These are phyloP conservation scores for Drosophila parthenogenetica DNA, from an alignment of 2,888 invertebrate species.

Conservation along the genomic window DNA sequence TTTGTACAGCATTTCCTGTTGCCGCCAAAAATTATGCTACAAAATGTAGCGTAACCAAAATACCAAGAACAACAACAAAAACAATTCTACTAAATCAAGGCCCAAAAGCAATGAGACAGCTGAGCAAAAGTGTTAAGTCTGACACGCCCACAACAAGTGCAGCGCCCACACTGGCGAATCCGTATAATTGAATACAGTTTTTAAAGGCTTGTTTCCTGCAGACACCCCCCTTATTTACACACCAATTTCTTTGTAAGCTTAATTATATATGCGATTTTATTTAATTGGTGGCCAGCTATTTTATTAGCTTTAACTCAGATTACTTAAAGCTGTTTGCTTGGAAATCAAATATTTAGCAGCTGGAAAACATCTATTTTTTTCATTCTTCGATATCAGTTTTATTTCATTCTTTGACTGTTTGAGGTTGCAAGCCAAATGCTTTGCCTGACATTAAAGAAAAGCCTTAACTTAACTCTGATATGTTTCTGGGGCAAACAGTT, in stretches of 20 bases:
- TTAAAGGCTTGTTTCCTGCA: slow-evolving; percentile 1
- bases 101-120: slow-evolving; percentile 53
- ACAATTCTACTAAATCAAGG: slow-evolving; percentile 35
- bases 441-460: not conserved
- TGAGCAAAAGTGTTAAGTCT: slow-evolving; percentile 45
- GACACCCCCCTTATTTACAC: not conserved
- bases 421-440: too few relatives aligned
- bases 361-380: too few relatives aligned
- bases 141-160: slow-evolving; percentile 50
- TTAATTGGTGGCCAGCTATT: too few relatives aligned
- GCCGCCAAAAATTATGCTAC: slow-evolving; percentile 46
- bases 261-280: too few relatives aligned
- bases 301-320: too few relatives aligned
- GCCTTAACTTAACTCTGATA: slow-evolving; percentile 11
- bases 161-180: not conserved
- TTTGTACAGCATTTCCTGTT: slow-evolving; percentile 46
- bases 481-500: slow-evolving; percentile 14
- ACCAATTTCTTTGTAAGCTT: not conserved
- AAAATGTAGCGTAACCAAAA: slow-evolving; percentile 30
- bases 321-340: too few relatives aligned
- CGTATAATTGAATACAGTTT: slow-evolving; percentile 39
- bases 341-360: too few relatives aligned
- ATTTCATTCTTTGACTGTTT: too few relatives aligned
- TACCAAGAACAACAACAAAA: slow-evolving; percentile 2
- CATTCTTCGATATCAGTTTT: too few relatives aligned